These are phyloP conservation scores for Elgaria multicarinata DNA, from an alignment of 2,113 vertebrate genomes.

Conservation along the genomic window DNA sequence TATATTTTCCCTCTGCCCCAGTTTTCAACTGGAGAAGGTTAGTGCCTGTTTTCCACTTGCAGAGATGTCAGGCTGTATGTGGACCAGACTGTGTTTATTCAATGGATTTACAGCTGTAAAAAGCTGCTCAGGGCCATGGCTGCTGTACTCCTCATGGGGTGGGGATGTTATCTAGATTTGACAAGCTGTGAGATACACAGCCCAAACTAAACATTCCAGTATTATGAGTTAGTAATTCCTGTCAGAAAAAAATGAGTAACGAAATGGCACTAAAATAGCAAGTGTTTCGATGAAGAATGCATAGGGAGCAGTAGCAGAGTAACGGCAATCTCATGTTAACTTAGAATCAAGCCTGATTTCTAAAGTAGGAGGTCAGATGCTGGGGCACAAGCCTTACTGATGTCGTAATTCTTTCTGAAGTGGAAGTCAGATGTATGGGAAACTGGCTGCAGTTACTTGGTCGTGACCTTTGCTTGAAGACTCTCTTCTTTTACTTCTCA, in stretches of 20 bases:
- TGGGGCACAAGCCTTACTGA: neutral
- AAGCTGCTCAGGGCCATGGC: conserved; percentile 5
- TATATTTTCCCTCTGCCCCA: neutral
- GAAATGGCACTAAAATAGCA: conserved; percentile 9
- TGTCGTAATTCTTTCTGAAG: neutral
- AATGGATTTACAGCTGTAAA: conserved; percentile 36
- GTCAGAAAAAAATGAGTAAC: neutral
- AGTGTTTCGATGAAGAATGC: conserved; percentile 3
- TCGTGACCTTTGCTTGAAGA: neutral
- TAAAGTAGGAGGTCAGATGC: neutral
- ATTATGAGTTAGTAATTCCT: neutral
- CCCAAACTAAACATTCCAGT: neutral
- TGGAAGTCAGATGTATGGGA: neutral
- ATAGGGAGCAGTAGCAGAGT: neutral
- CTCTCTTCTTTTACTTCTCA: neutral
- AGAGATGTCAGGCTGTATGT: conserved; percentile 34
- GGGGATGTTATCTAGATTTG: conserved; percentile 31
- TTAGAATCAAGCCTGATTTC: neutral
- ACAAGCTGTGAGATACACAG: conserved; percentile 28
- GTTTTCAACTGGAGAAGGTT: conserved; percentile 26
- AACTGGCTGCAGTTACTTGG: neutral
- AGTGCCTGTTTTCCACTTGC: conserved; percentile 40
- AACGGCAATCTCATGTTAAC: conserved; percentile 40
- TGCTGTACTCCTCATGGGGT: neutral
- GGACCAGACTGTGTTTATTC: neutral